Base-by-base conservation (phyloP, 2,888 invertebrate species). In the Catocala nupta region DNA sequence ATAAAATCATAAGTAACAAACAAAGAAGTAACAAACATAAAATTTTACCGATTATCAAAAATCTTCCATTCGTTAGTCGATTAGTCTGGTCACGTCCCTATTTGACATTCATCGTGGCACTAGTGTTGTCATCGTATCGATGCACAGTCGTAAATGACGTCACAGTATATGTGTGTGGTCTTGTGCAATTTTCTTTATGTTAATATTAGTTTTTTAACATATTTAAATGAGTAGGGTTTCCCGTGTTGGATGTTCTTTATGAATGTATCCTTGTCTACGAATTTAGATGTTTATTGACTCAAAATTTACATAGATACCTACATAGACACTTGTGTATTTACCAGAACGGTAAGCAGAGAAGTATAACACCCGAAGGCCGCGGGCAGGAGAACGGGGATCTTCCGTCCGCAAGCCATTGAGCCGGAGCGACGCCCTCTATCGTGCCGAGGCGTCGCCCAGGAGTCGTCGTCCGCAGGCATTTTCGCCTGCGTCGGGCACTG, bases 91-190 rank as follows among this genome's bases (percentile, higher is more conserved):
- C 85, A 83, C 85, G 83, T 81, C 75, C 62, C 75, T 77, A 84
- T 69, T 84, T 73, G 66, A 78, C 79, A 83, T 82, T 70, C 76
- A 74, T 50, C 52, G 71, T 75, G 63, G 52, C 60, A 55, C 59
- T 73, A 68, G 76, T 80, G 77, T 71, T 78, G 80, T 79, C 79
- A 79, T 71, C 73, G 65, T 66, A 79, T 71, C 68, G 71, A 66
- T 75, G 78, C 74, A 76, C 55, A 51, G 36, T 51, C 39, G 53
- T 16, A 43, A 52, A 56, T 88, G 87, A 86, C 87, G 85, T 85
- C 84, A 86, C 36, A 39, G 9, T 47, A 77, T 71, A 59, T 77
- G 70, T 84, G 82, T 86, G 84, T 84, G 87, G 86, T 84, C 84
- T 58, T 67, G 59, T 59, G 75, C 71, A 59, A 70, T 72, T 73